Evolutionary conservation across 1,140 invertebrate genomes (phyloP), one percentile per base, ranked within the genome.

Genomic region (Trichoplusia ni): DNA sequence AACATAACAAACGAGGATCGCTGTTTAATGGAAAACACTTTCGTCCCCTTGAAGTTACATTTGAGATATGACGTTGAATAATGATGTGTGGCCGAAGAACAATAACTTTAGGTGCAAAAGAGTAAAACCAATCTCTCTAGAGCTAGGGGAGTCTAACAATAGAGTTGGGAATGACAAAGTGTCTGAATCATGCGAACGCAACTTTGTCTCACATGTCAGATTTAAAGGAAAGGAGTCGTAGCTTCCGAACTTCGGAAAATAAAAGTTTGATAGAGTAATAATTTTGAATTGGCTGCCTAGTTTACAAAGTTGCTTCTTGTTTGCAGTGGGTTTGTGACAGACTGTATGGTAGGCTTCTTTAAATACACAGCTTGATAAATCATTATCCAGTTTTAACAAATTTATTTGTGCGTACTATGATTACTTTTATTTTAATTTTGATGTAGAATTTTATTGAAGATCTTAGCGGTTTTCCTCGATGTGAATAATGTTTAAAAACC

Each of bases 31-130:
- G 75, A 79, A 81, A 82, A 81, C 77, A 82, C 82, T 88, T 80
- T 67, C 63, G 76, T 74, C 73, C 83, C 75, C 78, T 75, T 78
- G 74, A 79, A 88, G 77, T 82, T 84, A 56, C 76, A 74, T 82
- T 86, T 75, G 61, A 73, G 72, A 84, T 81, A 82, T 80, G 79
- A 87, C 82, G 47, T 77, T 85, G 82, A 86, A 81, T 85, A 86
- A 89, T 86, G 84, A 82, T 64, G 71, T 78, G 79, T 82, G 77
- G 69, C 77, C 77, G 71, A 78, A 83, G 75, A 87, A 87, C 84
- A 87, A 87, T 86, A 89, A 85, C 79, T 85, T 85, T 72, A 67
- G 75, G 67, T 61, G 74, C 65, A 71, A 81, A 85, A 84, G 76
- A 78, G 78, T 81, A 73, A 79, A 86, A 87, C 80, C 81, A 84